Conservation (phyloP, 2,797 vertebrate species). For the Artibeus jamaicensis region DNA sequence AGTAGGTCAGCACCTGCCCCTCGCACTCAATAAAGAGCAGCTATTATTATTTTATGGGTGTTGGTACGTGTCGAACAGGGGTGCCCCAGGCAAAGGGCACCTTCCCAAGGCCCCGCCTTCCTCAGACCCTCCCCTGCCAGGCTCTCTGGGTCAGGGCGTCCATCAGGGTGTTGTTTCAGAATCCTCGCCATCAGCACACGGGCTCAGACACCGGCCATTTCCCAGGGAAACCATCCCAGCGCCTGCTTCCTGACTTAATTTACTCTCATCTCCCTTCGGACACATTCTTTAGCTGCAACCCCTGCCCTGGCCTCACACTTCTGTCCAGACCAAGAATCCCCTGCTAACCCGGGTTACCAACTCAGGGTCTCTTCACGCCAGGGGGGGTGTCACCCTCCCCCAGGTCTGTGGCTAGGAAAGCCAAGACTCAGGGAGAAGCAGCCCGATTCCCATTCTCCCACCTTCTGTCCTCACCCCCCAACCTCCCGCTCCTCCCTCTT, state of each 20-base stretch:
- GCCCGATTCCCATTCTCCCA: background rate
- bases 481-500: background rate
- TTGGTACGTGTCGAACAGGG: background rate
- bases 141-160: background rate
- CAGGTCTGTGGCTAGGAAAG: background rate
- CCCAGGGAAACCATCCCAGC: background rate
- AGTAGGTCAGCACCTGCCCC: background rate
- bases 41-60: conserved; percentile 32
- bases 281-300: background rate
- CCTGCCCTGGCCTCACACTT: background rate
- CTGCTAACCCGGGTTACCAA: background rate
- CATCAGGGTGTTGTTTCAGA: background rate
- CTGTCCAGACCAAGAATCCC: background rate
- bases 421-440: background rate
- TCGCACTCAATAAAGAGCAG: background rate
- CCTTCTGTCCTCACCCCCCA: background rate
- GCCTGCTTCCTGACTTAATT: conserved; percentile 26
- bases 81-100: background rate
- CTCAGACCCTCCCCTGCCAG: background rate
- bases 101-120: background rate
- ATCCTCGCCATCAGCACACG: background rate
- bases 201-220: background rate
- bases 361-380: background rate
- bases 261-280: conserved; percentile 43
- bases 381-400: background rate